These are phyloP conservation scores for Dromas ardeola DNA, from an alignment of 2,113 vertebrate genomes.

Conservation along the genomic window DNA sequence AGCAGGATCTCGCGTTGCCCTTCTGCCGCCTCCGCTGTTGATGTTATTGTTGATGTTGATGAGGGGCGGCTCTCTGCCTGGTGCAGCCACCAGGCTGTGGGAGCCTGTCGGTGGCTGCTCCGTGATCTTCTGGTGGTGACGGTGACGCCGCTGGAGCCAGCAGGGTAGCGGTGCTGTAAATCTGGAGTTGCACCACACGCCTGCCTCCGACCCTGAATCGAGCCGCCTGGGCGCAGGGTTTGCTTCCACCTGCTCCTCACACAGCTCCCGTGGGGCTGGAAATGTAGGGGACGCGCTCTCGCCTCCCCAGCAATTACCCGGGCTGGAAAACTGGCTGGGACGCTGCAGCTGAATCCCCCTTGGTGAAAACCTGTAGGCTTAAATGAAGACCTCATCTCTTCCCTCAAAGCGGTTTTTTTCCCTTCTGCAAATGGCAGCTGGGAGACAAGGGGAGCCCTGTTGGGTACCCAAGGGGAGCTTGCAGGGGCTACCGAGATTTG, in stretches of 20 bases:
- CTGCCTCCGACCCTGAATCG: background rate
- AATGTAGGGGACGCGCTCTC: rapidly evolving
- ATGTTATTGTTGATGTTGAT: no score
- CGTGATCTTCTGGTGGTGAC: rapidly evolving
- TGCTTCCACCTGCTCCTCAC: background rate
- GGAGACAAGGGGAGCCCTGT: background rate
- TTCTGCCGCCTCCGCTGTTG: background rate
- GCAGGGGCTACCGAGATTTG: background rate
- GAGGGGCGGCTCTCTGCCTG: rapidly evolving
- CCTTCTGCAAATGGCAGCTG: background rate
- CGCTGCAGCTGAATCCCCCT: background rate
- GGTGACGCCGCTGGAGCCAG: background rate
- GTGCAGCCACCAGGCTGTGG: rapidly evolving
- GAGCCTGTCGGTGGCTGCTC: rapidly evolving
- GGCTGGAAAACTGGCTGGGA: background rate
- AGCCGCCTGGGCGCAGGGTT: background rate
- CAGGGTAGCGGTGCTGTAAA: background rate
- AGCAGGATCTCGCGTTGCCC: background rate
- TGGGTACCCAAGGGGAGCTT: background rate
- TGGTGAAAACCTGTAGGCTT: background rate
- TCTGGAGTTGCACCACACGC: rapidly evolving
- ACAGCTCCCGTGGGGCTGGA: background rate
- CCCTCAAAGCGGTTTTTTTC: no score
- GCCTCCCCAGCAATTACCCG: background rate
- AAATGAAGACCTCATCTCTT: background rate